These are phyloP conservation scores for Lepeophtheirus salmonis DNA, from an alignment of 1,140 invertebrate genomes.

Conservation along the genomic window DNA sequence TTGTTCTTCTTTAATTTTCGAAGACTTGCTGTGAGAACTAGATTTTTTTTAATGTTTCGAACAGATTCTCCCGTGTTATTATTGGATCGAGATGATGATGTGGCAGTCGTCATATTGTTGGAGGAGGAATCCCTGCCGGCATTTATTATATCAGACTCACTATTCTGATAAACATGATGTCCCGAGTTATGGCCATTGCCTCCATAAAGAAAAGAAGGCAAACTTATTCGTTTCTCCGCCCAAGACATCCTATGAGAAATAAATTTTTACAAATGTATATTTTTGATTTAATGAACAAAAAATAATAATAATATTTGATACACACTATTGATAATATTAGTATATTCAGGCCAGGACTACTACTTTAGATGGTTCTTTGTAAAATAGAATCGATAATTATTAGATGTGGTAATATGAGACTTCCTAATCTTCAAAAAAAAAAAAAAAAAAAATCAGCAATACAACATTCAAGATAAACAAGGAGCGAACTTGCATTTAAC, in stretches of 20 bases:
- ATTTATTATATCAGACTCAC: too few species aligned
- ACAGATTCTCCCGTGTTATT: not conserved
- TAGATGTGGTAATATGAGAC: not conserved
- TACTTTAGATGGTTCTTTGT: not conserved
- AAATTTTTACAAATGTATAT: not conserved
- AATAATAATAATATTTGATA: too few species aligned
- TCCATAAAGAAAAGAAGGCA: not conserved
- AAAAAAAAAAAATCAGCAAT: too few species aligned
- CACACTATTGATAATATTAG: not conserved
- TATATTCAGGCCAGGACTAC: not conserved
- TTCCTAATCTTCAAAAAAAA: not conserved
- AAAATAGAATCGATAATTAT: not conserved
- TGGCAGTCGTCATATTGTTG: not conserved
- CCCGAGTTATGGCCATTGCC: not conserved
- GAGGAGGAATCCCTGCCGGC: too few species aligned
- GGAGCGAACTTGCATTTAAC: too few species aligned
- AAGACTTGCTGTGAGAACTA: not conserved
- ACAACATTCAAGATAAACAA: too few species aligned
- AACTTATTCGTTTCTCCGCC: not conserved
- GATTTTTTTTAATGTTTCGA: not conserved
- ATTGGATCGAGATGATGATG: not conserved
- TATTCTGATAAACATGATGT: too few species aligned
- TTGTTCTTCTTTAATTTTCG: conserved; percentile 3
- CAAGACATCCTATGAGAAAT: not conserved
- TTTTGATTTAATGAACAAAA: not conserved